Conservation (phyloP, 2,113 vertebrate genomes). For the Salminus brasiliensis region DNA sequence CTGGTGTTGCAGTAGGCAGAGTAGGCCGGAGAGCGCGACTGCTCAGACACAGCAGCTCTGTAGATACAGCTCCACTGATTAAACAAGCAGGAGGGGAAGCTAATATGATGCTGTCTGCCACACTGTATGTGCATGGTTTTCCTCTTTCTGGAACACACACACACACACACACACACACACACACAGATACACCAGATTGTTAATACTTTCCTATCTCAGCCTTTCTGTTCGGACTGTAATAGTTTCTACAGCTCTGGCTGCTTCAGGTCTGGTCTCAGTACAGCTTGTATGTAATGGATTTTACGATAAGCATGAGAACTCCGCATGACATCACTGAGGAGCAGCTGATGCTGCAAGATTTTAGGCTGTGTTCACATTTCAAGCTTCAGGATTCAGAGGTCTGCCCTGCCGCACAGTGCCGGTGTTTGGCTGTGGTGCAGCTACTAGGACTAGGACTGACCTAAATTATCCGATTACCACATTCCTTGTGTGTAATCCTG, state of each 20-base stretch:
- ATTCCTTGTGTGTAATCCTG: too few relatives aligned
- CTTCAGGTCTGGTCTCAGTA: neutral
- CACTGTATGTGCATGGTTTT: neutral
- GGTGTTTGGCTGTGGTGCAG: too few relatives aligned
- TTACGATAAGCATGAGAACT: too few relatives aligned
- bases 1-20: neutral
- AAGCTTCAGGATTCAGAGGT: too few relatives aligned
- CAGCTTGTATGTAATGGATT: neutral
- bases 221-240: neutral
- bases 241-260: neutral
- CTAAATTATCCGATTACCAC: too few relatives aligned
- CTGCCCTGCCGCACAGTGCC: too few relatives aligned
- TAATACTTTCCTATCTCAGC: neutral
- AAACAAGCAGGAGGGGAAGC: too few relatives aligned
- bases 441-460: too few relatives aligned
- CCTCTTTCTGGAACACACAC: neutral
- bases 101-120: neutral
- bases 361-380: too few relatives aligned
- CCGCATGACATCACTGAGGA: neutral
- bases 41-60: neutral
- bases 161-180: neutral
- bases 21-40: neutral
- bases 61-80: neutral
- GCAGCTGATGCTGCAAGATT: neutral
- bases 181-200: neutral